A percentile compares a stretch with the other conserved stretches of the same genome.
These are phyloP conservation scores for Sardina pilchardus DNA, from an alignment of 2,113 vertebrate genomes.

Conservation along the genomic window DNA sequence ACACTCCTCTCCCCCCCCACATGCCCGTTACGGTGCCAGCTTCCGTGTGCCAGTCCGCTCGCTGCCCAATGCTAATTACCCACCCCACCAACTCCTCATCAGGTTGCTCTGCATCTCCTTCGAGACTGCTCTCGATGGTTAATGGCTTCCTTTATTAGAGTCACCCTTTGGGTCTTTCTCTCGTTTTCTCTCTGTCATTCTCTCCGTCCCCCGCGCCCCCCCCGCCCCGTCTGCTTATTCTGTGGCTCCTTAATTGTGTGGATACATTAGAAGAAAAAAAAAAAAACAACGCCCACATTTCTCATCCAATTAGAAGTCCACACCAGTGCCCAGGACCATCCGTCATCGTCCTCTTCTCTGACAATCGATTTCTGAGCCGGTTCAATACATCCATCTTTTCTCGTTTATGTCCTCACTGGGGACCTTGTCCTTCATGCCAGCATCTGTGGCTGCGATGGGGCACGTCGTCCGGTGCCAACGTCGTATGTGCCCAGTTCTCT, in stretches of 20 bases:
- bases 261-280: too few species aligned
- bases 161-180: neutral
- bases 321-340: neutral
- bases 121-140: neutral
- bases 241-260: neutral
- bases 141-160: neutral
- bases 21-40: neutral
- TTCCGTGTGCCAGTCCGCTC: conserved; percentile 4
- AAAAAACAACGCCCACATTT: neutral
- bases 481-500: neutral
- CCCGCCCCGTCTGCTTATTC: neutral
- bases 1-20: neutral
- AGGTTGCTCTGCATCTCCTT: neutral
- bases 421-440: conserved; percentile 14
- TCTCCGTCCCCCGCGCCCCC: neutral
- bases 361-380: neutral
- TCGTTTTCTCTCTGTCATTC: neutral
- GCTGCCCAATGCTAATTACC: neutral
- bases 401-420: conserved; percentile 2
- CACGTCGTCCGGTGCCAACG: neutral
- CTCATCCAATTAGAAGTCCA: neutral
- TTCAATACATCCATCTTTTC: conserved; percentile 10
- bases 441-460: neutral
- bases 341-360: neutral
- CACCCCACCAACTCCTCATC: neutral